phyloP scores from a whole-genome alignment of 2,113 vertebrate genomes.

The Callocephalon fimbriatum region DNA sequence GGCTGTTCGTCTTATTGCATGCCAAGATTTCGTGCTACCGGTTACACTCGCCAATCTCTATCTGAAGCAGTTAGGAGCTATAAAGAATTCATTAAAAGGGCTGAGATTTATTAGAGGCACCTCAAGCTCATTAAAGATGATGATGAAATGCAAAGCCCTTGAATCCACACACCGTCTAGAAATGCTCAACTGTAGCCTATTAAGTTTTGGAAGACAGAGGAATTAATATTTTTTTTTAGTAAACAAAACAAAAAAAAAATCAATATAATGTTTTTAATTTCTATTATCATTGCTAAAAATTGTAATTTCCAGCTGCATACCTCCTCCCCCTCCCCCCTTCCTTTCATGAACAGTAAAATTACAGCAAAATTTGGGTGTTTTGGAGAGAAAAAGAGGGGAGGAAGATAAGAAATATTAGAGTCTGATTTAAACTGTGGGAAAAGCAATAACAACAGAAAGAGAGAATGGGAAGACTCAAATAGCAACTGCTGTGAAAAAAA shows the following conservation, averaged over 20 bases:
- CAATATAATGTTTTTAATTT: not conserved
- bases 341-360: not conserved
- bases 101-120: constrained; percentile 70
- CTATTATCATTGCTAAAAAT: not conserved
- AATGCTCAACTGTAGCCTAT: not conserved
- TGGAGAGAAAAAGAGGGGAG: not conserved
- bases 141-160: constrained; percentile 40
- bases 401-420: not conserved
- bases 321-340: not conserved
- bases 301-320: not conserved
- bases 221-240: not conserved
- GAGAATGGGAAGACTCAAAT: not conserved
- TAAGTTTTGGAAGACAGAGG: not conserved
- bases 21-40: constrained; percentile 76
- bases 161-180: not conserved
- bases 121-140: constrained; percentile 45
- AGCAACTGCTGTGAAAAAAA: not conserved
- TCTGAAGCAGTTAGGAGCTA: constrained; percentile 73
- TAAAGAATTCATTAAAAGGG: constrained; percentile 79
- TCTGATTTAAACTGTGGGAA: not conserved
- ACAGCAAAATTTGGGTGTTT: not conserved
- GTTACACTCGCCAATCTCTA: constrained; percentile 74
- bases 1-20: constrained; percentile 66
- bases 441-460: not conserved
- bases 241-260: not conserved